These are phyloP conservation scores for Salvator merianae DNA, from an alignment of 2,113 vertebrate species.

Conservation along the genomic window DNA sequence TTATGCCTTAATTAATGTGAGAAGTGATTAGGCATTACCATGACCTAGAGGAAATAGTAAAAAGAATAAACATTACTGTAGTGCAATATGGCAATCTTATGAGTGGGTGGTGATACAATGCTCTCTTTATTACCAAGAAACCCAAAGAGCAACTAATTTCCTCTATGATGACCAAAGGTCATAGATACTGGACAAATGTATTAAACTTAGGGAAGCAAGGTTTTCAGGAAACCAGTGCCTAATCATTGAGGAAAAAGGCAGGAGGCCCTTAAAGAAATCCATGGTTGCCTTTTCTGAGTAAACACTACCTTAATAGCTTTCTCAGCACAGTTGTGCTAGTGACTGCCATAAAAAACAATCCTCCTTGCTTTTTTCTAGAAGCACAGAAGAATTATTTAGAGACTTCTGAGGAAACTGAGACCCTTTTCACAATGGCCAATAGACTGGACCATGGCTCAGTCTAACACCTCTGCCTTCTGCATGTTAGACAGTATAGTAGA, in stretches of 20 bases:
- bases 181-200: neutral
- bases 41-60: slow-evolving; percentile 26
- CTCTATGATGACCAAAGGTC: neutral
- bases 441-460: too few relatives aligned
- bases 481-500: too few relatives aligned
- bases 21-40: slow-evolving; percentile 25
- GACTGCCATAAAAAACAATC: neutral
- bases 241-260: neutral
- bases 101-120: slow-evolving; percentile 2
- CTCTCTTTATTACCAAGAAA: neutral
- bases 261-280: neutral
- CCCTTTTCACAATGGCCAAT: too few relatives aligned
- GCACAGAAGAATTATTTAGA: too few relatives aligned
- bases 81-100: neutral
- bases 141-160: neutral
- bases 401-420: too few relatives aligned
- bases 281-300: too few relatives aligned
- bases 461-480: too few relatives aligned
- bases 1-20: slow-evolving; percentile 7
- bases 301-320: too few relatives aligned
- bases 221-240: neutral
- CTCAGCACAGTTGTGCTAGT: neutral
- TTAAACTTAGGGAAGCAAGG: neutral
- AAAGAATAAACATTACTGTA: slow-evolving; percentile 8
- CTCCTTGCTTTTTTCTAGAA: too few relatives aligned